phyloP scores from a whole-genome alignment of 2,797 vertebrate species.

The Xiphophorus birchmanni region DNA sequence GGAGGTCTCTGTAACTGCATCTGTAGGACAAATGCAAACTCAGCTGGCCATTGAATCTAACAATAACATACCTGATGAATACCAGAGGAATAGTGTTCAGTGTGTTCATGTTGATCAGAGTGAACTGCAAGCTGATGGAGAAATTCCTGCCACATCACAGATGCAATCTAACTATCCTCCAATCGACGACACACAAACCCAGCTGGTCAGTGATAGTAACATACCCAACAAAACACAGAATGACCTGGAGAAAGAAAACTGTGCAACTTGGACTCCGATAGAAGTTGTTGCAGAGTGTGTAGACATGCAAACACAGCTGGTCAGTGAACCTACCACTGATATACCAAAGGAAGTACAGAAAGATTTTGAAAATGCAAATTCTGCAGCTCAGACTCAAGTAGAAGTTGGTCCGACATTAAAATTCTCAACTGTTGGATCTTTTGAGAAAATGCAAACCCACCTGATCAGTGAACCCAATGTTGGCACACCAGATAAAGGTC shows the following conservation, averaged over 20 bases:
- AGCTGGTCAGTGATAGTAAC: background rate
- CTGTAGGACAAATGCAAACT: constrained; percentile 7
- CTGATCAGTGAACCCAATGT: constrained; percentile 9
- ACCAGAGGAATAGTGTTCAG: background rate
- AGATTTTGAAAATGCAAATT: background rate
- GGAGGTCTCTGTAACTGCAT: background rate
- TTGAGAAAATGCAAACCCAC: constrained; percentile 2
- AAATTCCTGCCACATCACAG: background rate
- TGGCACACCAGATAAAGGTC: background rate
- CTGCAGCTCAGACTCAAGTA: background rate
- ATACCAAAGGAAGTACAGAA: background rate
- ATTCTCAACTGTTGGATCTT: background rate
- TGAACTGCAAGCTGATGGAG: background rate
- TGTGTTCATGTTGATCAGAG: background rate
- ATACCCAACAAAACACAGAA: background rate
- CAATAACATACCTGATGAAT: background rate
- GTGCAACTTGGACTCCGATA: background rate
- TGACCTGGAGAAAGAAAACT: background rate
- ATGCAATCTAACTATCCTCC: background rate
- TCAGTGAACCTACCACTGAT: constrained; percentile 9
- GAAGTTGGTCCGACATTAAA: background rate
- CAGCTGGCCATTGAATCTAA: constrained; percentile 4
- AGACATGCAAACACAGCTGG: constrained; percentile 6
- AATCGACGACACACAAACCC: background rate
- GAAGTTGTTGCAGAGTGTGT: background rate